Evolutionary conservation across 2,888 invertebrate species (phyloP).

Genomic region (Oscheius sp.): DNA sequence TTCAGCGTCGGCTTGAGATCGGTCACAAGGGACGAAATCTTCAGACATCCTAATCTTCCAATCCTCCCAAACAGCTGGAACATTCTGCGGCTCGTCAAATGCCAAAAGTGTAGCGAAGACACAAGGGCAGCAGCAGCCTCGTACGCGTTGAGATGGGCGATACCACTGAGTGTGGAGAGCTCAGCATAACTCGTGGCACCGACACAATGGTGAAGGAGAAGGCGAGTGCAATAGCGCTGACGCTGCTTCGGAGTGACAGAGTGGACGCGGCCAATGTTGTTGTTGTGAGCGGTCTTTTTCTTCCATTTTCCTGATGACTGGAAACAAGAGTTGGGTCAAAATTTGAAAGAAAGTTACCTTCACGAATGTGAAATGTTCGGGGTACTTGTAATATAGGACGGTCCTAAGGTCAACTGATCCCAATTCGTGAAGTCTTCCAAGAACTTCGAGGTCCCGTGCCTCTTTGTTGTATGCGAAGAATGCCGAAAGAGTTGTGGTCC

Average conservation of each 20-base stretch:
- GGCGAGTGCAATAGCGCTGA: slow-evolving; percentile 14
- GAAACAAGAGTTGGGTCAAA: neutral
- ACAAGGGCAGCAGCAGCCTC: slow-evolving; percentile 31
- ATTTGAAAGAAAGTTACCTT: too few relatives aligned
- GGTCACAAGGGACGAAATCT: slow-evolving; percentile 4
- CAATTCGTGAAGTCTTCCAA: neutral
- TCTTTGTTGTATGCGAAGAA: neutral
- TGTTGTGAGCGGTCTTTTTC: neutral
- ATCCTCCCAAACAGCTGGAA: slow-evolving; percentile 27
- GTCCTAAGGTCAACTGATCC: slow-evolving; percentile 3
- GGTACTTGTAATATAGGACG: neutral
- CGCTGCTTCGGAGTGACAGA: neutral
- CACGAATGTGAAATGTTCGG: slow-evolving; percentile 16
- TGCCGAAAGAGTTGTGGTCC: neutral
- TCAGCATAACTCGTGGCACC: slow-evolving; percentile 3
- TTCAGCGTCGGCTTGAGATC: slow-evolving; percentile 4
- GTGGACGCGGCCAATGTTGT: slow-evolving; percentile 10
- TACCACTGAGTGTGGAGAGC: neutral
- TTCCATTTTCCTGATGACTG: slow-evolving; percentile 11
- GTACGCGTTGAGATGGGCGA: neutral
- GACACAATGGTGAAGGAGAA: neutral
- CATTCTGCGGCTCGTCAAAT: slow-evolving; percentile 18
- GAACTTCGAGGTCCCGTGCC: neutral
- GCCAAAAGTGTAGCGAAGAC: slow-evolving; percentile 29
- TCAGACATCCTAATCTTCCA: slow-evolving; percentile 23